Base-by-base conservation (phyloP, 2,113 vertebrate genomes). In the Aegotheles bennettii region DNA sequence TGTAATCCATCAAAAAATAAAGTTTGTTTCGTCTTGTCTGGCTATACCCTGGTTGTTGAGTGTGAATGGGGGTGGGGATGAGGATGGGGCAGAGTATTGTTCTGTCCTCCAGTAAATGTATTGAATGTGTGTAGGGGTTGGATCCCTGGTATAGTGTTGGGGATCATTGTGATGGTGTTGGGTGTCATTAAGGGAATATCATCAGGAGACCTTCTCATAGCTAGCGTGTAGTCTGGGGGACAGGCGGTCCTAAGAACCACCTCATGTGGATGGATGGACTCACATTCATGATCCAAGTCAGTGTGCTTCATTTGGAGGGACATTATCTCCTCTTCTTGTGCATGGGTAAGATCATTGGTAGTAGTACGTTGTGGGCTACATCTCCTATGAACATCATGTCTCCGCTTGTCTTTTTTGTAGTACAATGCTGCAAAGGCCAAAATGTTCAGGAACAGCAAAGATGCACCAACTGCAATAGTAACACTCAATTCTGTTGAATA, bases 1-100 rank as follows among this genome's bases (percentile, higher is more conserved):
- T 97, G 96, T 95, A 98, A 98, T 98, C 98, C 98, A 95, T 98
- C 98, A 98, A 98, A 98, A 98, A 98, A 98, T 97, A 98, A 97
- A 98, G 98, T 98, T 98, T 98, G 96, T 98, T 97, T 97, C 83
- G 7, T 98, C 95, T 97, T 97, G 97, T 98, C 97, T 98, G 99
- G 99, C 99, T 99, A 99, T 99, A 99, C 99, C 98, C 99, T 99
- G 98, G 99, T 99, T 98, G 99, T 99, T 98, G 99, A 99, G 97
- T 99, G 99, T 98, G 99, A 99, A 98, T 99, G 99, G 80, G 99
- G 99, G 84, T 99, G 99, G 45, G 99, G 98, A 89, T 99, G 99
- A 75, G 99, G 99, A 53, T 88, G 99, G 95, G 99, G 99, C 98
- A 99, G 98, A 91, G 99, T 99, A 97, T 99, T 99, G 97, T 99